These are phyloP conservation scores for Ariolimax columbianus DNA, from an alignment of 2,888 invertebrate species.

Conservation along the genomic window DNA sequence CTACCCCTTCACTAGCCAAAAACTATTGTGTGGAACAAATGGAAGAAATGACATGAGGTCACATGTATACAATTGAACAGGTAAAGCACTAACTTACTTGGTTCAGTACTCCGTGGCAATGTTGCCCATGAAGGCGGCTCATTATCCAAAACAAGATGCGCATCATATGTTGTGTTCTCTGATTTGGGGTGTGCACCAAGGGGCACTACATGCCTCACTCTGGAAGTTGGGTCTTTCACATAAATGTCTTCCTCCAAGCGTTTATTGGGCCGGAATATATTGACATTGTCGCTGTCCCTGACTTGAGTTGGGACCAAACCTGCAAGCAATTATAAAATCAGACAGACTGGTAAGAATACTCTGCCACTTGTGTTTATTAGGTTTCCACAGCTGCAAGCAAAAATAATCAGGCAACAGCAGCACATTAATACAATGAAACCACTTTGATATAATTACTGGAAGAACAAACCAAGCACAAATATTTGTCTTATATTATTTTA, in stretches of 20 bases:
- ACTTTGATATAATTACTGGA: no score
- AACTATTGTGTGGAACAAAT: no score
- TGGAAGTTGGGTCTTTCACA: conserved; percentile 57
- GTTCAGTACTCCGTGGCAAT: neutral
- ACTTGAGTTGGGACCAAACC: neutral
- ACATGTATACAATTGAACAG: neutral
- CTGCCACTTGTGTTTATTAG: neutral
- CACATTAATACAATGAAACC: no score
- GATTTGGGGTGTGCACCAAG: conserved; percentile 60
- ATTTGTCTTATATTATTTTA: no score
- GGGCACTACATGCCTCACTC: conserved; percentile 55
- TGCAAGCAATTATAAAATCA: neutral
- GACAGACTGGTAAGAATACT: neutral
- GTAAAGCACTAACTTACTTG: conserved; percentile 7
- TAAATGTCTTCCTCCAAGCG: conserved; percentile 63
- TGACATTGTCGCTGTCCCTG: conserved; percentile 62
- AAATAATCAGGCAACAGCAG: neutral
- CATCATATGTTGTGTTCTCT: conserved; percentile 64
- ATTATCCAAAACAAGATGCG: conserved; percentile 67
- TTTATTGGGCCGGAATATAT: conserved; percentile 65
- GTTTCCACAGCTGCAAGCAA: neutral
- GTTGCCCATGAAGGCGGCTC: conserved; percentile 69
- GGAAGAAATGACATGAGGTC: no score
- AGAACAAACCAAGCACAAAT: no score
- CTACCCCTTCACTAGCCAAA: no score